Conservation (phyloP, 2,113 vertebrate species). For the Mus spicilegus region DNA sequence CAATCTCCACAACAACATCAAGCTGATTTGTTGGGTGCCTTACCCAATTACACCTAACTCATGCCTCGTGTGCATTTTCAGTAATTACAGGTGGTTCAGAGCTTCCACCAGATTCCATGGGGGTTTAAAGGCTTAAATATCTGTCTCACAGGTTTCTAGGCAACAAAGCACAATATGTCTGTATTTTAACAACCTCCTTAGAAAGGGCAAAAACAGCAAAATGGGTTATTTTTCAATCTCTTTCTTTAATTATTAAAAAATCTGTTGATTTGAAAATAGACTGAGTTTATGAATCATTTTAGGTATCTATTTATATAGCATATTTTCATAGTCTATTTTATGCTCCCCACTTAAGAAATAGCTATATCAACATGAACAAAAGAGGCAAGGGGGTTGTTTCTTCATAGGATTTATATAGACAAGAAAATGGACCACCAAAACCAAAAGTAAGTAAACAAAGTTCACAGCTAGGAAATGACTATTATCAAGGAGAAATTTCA, state of each 20-base stretch:
- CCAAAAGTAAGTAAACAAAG: not conserved
- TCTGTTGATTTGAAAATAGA: conserved; percentile 5
- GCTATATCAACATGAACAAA: not conserved
- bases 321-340: not conserved
- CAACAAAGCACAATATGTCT: not conserved
- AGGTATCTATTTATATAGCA: not conserved
- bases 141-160: not conserved
- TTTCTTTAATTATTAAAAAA: conserved; percentile 39
- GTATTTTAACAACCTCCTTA: conserved; percentile 16
- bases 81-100: not conserved
- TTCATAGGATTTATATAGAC: not conserved
- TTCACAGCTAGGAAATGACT: not conserved
- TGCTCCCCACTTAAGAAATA: not conserved
- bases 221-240: not conserved
- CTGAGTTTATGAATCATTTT: not conserved
- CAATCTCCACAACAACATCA: not conserved
- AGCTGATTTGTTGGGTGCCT: not conserved
- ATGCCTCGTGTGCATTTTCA: not conserved
- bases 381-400: not conserved
- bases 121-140: not conserved
- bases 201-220: not conserved
- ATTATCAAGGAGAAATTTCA: not conserved
- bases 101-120: not conserved
- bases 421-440: not conserved
- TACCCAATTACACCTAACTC: not conserved